These are phyloP conservation scores for Vidua macroura DNA, from an alignment of 2,113 vertebrate species.

Conservation along the genomic window DNA sequence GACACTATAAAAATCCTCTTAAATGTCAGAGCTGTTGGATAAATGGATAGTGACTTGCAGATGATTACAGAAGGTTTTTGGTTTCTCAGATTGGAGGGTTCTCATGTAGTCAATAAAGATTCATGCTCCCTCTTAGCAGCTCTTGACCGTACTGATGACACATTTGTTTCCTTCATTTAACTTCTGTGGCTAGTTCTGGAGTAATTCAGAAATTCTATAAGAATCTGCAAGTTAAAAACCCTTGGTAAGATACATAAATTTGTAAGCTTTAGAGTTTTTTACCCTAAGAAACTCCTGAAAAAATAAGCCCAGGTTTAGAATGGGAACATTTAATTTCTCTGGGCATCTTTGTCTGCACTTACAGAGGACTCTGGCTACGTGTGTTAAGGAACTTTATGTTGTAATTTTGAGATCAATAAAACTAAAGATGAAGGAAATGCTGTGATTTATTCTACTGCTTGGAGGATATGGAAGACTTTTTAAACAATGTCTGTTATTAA, in stretches of 20 bases:
- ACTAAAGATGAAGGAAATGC: neutral
- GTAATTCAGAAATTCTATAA: neutral
- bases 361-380: neutral
- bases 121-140: neutral
- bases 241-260: neutral
- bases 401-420: neutral
- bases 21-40: neutral
- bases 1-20: neutral
- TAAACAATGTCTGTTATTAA: neutral
- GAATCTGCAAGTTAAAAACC: neutral
- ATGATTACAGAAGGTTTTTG: neutral
- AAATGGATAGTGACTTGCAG: neutral
- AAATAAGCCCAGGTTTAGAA: neutral
- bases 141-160: neutral
- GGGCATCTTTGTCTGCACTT: neutral
- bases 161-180: neutral
- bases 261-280: neutral
- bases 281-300: neutral
- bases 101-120: neutral
- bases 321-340: neutral
- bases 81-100: neutral
- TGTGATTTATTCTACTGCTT: neutral
- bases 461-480: neutral
- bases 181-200: neutral
- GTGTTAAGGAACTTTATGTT: neutral